These are phyloP conservation scores for Acipenser oxyrinchus DNA, from an alignment of 2,797 vertebrate species.

Conservation along the genomic window DNA sequence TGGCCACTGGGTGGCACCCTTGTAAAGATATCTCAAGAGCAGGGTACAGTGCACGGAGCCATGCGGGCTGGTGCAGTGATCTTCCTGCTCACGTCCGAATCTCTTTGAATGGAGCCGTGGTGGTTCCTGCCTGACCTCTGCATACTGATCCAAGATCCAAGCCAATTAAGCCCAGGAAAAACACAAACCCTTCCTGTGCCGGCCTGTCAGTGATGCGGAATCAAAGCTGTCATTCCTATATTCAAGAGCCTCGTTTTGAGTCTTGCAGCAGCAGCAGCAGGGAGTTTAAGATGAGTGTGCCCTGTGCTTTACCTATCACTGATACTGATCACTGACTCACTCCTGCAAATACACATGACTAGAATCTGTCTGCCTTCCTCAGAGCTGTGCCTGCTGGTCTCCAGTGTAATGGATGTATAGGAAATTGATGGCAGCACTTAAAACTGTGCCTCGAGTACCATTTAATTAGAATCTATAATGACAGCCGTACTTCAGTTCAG, in stretches of 20 bases:
- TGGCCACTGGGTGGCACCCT: slow-evolving; percentile 40
- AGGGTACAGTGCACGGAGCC: too few species aligned
- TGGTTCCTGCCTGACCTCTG: slow-evolving; percentile 21
- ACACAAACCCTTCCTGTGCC: slow-evolving; percentile 10
- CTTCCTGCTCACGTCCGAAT: slow-evolving; percentile 1
- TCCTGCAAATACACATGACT: neutral
- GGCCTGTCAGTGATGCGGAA: slow-evolving; percentile 16
- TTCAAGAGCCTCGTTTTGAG: slow-evolving; percentile 26
- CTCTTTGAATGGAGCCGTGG: slow-evolving; percentile 9
- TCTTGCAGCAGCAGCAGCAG: slow-evolving; percentile 7
- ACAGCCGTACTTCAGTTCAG: slow-evolving; percentile 28
- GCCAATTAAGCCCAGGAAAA: slow-evolving; percentile 41
- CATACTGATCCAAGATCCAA: slow-evolving; percentile 41
- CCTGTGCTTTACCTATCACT: neutral
- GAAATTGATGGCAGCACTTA: slow-evolving; percentile 40
- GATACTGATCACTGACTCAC: neutral
- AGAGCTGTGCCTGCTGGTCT: neutral
- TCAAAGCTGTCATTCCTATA: slow-evolving; percentile 24
- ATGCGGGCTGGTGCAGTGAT: neutral
- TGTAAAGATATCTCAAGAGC: neutral
- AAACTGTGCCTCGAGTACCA: slow-evolving; percentile 33
- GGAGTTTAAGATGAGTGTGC: neutral
- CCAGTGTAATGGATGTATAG: slow-evolving; percentile 29
- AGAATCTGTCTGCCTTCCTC: slow-evolving; percentile 1
- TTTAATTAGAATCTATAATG: slow-evolving; percentile 39